Evolutionary conservation across 2,888 invertebrate genomes (phyloP).

Genomic region (Theretra japonica): DNA sequence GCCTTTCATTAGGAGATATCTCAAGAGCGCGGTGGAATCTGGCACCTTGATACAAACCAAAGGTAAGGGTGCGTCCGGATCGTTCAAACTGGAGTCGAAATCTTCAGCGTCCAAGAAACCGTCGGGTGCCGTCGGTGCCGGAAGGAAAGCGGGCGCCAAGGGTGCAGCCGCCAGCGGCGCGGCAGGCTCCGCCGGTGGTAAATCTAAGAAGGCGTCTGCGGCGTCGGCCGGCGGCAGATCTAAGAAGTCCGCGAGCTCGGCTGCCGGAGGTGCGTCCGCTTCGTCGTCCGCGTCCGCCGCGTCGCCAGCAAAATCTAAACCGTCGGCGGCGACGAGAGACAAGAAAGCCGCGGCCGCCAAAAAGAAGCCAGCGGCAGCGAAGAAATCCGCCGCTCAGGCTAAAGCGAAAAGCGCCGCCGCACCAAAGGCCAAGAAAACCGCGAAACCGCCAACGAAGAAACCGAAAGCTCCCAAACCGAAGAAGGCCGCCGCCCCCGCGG

Average conservation of each 20-base stretch:
- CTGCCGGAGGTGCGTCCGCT: constrained; percentile 29
- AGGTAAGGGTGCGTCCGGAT: constrained; percentile 82
- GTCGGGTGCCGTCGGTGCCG: constrained; percentile 33
- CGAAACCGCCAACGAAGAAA: constrained; percentile 61
- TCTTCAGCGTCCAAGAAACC: constrained; percentile 38
- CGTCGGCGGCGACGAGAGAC: constrained; percentile 39
- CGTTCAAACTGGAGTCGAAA: constrained; percentile 67
- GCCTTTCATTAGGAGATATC: constrained; percentile 84
- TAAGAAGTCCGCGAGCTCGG: background rate
- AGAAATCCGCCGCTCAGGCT: constrained; percentile 45
- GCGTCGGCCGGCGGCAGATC: constrained; percentile 34
- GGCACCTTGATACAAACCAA: constrained; percentile 83
- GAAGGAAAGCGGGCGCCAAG: constrained; percentile 34
- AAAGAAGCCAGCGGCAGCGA: constrained; percentile 49
- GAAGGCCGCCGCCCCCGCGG: constrained; percentile 45
- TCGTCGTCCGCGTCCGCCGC: constrained; percentile 35
- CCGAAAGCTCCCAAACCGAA: constrained; percentile 68
- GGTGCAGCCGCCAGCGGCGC: constrained; percentile 47
- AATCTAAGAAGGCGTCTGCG: constrained; percentile 43
- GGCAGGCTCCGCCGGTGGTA: constrained; percentile 43
- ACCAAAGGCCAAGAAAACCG: constrained; percentile 51
- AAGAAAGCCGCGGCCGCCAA: constrained; percentile 53
- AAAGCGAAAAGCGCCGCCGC: constrained; percentile 48
- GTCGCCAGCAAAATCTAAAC: constrained; percentile 41
- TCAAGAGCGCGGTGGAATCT: constrained; percentile 81